Percentiles rank a stretch among this genome's conserved stretches.
These are phyloP conservation scores for Elaphurus davidianus DNA, from an alignment of 2,113 vertebrate genomes.

Conservation along the genomic window DNA sequence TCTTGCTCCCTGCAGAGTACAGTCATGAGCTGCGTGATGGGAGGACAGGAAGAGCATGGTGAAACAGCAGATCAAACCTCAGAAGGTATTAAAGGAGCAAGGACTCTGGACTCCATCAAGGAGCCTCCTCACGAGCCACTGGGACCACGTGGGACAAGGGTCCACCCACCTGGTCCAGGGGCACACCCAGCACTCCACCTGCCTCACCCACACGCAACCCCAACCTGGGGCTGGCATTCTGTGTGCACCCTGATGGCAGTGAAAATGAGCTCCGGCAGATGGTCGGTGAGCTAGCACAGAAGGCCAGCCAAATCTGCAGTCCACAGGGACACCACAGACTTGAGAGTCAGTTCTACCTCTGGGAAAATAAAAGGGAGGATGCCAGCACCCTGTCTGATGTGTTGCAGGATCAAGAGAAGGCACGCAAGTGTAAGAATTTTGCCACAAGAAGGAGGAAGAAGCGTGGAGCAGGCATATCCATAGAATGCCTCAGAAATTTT, in stretches of 20 bases:
- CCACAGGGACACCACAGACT: background rate
- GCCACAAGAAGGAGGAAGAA: background rate
- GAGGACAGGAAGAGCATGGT: background rate
- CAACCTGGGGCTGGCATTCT: background rate
- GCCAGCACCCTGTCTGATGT: too few relatives aligned
- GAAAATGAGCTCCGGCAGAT: background rate
- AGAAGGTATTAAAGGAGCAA: background rate
- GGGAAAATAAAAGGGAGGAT: background rate
- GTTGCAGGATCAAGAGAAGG: background rate
- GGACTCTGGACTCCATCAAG: background rate
- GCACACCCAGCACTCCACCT: background rate
- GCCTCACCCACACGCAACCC: background rate
- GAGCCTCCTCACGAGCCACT: background rate
- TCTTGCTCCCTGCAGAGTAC: background rate
- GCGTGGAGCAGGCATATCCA: background rate
- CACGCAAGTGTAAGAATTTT: background rate
- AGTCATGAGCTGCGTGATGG: background rate
- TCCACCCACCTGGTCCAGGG: background rate
- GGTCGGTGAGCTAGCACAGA: background rate
- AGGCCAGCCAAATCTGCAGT: background rate
- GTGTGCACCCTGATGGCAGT: background rate
- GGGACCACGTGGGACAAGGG: background rate
- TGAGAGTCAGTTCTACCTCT: background rate
- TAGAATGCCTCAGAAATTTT: background rate
- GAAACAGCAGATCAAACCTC: background rate